phyloP scores from a whole-genome alignment of 2,113 vertebrate genomes.

The Cochlearius cochlearius region DNA sequence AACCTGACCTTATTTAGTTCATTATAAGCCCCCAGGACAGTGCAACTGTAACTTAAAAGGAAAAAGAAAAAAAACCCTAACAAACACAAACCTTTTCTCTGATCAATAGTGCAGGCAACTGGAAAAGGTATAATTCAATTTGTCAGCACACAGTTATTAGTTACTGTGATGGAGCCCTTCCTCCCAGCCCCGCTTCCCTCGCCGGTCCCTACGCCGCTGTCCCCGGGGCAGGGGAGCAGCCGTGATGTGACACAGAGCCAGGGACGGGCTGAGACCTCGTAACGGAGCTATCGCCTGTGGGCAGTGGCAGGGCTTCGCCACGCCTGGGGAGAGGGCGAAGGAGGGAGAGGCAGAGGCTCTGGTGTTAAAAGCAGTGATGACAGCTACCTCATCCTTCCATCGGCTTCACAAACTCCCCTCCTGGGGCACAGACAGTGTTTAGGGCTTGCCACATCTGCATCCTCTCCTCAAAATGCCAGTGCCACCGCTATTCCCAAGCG shows the following conservation, averaged over 20 bases:
- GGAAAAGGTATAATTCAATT: constrained; percentile 62
- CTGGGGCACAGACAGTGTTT: neutral
- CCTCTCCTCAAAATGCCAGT: neutral
- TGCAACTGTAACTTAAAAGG: constrained; percentile 34
- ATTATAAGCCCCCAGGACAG: constrained; percentile 30
- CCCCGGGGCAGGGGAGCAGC: neutral
- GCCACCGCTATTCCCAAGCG: fast-evolving
- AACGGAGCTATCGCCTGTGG: neutral
- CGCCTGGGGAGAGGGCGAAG: fast-evolving
- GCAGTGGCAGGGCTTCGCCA: fast-evolving
- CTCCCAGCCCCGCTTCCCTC: neutral
- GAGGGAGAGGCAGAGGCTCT: neutral
- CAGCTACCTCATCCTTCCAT: fast-evolving
- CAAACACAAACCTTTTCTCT: constrained; percentile 20
- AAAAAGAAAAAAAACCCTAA: neutral
- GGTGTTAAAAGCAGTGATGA: neutral
- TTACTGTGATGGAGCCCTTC: constrained; percentile 57
- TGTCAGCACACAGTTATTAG: constrained; percentile 62
- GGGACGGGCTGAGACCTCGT: neutral
- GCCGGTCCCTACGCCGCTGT: fast-evolving
- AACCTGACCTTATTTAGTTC: constrained; percentile 42
- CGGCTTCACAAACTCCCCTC: fast-evolving
- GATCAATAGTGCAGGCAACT: constrained; percentile 50
- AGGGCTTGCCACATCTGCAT: neutral
- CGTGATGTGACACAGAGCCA: fast-evolving